Base-by-base conservation (phyloP, 2,113 vertebrate genomes). In the Aphyosemion australe region DNA sequence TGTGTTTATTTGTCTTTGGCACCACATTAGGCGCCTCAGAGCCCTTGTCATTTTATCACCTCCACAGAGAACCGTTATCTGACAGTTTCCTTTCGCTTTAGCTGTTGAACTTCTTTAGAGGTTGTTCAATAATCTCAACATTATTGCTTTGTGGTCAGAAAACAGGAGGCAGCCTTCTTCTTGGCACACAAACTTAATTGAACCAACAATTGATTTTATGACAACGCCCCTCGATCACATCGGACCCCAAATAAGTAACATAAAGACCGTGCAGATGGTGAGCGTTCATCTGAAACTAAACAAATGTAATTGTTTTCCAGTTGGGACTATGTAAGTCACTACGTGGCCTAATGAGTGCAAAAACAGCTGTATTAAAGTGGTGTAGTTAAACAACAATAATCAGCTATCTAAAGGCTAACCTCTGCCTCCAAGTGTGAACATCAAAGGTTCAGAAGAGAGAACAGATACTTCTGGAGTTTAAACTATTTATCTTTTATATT, bases 91-190 rank as follows among this genome's bases (percentile, higher is more conserved):
- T 6, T 9, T 54, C 41, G 11, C 59, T 51, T 18, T 16, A 43
- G 68, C 59, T 57, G 53, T 71, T 81, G 60, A 65, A 74, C 78
- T 70, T 72, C 69, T 76, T 64, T 64, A 45, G 66, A 48, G 5
- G 74, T 57, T 8, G 18, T 75, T 90, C 85, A 84, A 78, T 92
- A 89, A 90, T 86, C 74, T 80, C 84, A 66, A 72, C 34, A 66
- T 88, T 90, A 88, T 89, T 92, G 91, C 90, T 86, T 65, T 84
- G 72, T 65, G 76, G 84, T 82, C 90, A 88, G 73, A 77, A 89
- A 76, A 89, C 81, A 41, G 69, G 64, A 54, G 62, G 76, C 63
- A 50, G 76, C 69, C 64, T 71, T 72, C 72, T 69, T 46, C 61
- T 74, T 77, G 78, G 65, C 65, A 80, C 49, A 49, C 76, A 74